Evolutionary conservation across 2,797 vertebrate genomes (phyloP).

Genomic region (Anguilla pacifica): DNA sequence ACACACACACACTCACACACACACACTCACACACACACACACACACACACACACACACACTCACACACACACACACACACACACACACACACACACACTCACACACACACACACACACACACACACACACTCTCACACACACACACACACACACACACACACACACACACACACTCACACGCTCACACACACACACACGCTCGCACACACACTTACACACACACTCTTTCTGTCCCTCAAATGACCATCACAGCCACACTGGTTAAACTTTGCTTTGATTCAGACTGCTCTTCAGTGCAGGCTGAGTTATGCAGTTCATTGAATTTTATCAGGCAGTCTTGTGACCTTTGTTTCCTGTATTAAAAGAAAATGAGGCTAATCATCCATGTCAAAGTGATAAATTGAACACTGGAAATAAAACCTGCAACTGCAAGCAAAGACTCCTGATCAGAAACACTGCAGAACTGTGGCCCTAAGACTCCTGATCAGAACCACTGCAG

Average conservation of each 20-base stretch:
- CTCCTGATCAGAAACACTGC: background rate
- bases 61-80: background rate
- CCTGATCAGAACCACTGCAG: no score
- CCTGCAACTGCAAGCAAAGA: background rate
- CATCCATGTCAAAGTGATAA: constrained; percentile 64
- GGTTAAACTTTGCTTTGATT: constrained; percentile 51
- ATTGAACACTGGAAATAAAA: constrained; percentile 54
- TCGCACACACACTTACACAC: background rate
- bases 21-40: background rate
- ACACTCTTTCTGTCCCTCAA: constrained; percentile 39
- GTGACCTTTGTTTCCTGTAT: constrained; percentile 70
- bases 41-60: background rate
- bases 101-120: background rate
- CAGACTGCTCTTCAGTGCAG: constrained; percentile 50
- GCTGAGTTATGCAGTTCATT: constrained; percentile 62
- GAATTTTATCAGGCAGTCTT: constrained; percentile 63
- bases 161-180: background rate
- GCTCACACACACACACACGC: background rate
- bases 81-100: background rate
- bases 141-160: background rate
- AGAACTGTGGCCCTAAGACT: background rate
- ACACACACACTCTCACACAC: background rate
- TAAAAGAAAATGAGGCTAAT: constrained; percentile 69
- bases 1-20: background rate
- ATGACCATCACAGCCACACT: constrained; percentile 43